Evolutionary conservation across 2,113 vertebrate species (phyloP), one percentile per base, ranked within the genome.

Genomic region (Lophius piscatorius): DNA sequence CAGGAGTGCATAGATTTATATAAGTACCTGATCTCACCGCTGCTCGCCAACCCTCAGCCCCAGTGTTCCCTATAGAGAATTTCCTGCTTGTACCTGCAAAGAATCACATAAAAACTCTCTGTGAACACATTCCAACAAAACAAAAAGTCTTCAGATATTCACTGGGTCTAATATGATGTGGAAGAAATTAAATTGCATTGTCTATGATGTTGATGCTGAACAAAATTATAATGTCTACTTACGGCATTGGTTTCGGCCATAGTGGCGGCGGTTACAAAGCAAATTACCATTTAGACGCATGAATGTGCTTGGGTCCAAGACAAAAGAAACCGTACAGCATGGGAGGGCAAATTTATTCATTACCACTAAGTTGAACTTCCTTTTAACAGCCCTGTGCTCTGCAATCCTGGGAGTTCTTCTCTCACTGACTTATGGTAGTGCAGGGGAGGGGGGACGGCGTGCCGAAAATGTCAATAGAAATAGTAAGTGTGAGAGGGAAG

Each of bases 401-500:
- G 93, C 94, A 95, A 95, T 97, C 94, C 94, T 85, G 94, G 94
- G 95, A 96, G 94, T 97, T 98, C 95, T 96, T 94, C 93, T 94
- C 93, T 91, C 92, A 90, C 94, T 98, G 96, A 98, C 95, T 99
- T 98, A 98, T 96, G 96, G 94, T 93, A 92, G 95, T 93, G 94
- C 91, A 92, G 92, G 92, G 92, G 92, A 52, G 74, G 68, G 58
- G 92, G 75, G 70, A 40, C 84, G 92, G 94, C 92, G 92, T 94
- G 92, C 94, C 90, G 95, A 96, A 99, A 99, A 99, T 99, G 97
- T 98, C 96, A 98, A 98, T 98, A 99, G 96, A 98, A 98, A 97
- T 98, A 96, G 95, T 95, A 96, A 98, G 94, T 96, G 94, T 95
- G 95, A 94, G 95, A 96, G 93, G 95, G 94, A 98, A 98, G 94